Evolutionary conservation across 2,797 vertebrate genomes (phyloP).

Genomic region (Zenarchopterus dispar): DNA sequence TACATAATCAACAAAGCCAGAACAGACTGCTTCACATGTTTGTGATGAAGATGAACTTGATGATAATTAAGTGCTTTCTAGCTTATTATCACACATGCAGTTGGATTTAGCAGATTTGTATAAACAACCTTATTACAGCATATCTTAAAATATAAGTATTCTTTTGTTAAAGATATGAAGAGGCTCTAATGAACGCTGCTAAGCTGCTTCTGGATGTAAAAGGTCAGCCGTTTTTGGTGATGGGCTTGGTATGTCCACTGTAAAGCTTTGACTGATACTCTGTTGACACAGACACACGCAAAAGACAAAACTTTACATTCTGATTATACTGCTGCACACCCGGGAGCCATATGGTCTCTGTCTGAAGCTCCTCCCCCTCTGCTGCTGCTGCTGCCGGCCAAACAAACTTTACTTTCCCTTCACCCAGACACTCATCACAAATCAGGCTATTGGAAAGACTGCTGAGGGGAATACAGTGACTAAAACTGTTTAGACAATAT

Average conservation of each 20-base stretch:
- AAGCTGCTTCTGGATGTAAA: conserved; percentile 9
- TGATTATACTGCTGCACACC: conserved; percentile 48
- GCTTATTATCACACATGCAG: conserved; percentile 32
- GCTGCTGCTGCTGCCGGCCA: conserved; percentile 51
- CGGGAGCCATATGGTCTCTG: conserved; percentile 66
- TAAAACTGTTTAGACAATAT: conserved; percentile 76
- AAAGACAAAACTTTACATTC: conserved; percentile 26
- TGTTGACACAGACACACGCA: conserved; percentile 9
- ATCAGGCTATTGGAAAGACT: conserved; percentile 63
- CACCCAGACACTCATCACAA: conserved; percentile 64
- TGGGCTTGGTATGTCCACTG: background rate
- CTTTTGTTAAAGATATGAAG: conserved; percentile 13
- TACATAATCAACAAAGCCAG: conserved; percentile 1
- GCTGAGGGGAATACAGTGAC: conserved; percentile 67
- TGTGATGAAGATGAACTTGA: conserved; percentile 27
- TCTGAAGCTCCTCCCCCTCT: conserved; percentile 54
- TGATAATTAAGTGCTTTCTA: conserved; percentile 37
- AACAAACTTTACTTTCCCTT: conserved; percentile 50
- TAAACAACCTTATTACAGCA: background rate
- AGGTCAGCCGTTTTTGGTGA: conserved; percentile 3
- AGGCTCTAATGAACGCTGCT: conserved; percentile 12
- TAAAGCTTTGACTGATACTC: conserved; percentile 1
- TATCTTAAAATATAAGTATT: conserved; percentile 1
- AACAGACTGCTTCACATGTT: conserved; percentile 25
- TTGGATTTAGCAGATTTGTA: conserved; percentile 15